Base-by-base conservation (phyloP, 1,140 invertebrate genomes). In the Drosophila ercepeae region DNA sequence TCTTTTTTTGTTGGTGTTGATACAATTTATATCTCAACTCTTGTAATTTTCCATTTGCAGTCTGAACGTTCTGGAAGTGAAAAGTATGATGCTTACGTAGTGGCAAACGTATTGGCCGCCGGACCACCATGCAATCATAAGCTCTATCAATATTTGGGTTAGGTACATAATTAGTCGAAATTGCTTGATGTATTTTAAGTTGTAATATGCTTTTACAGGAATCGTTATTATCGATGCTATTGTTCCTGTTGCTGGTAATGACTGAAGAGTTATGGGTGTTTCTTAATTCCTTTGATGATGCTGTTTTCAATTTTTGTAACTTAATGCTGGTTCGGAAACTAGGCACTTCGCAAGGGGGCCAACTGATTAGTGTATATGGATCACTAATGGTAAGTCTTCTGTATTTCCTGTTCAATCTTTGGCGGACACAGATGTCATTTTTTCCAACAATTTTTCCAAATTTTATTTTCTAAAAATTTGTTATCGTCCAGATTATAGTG, bases 1-100 rank as follows among this genome's bases (percentile, higher is more conserved):
- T 65, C 36, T 58, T 21, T 27, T 61, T 63, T 42, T 73, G 68
- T 16, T 78, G 64, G 29, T 76, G 27, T 16, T 84, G 83, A 32
- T 32, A 32, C 61, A 82, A 49, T 54, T 74, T 70, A 27, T 63
- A 53, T 9, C 79, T 81, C 51, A 89, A 54, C 49, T 89, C 75
- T 27, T 78, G 75, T 42, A 90, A 50, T 53, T 89, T 89, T 45
- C 82, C 76, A 13, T 83, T 83, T 19, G 89, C 82, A 13, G 89
- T 91, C 54, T 91, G 82, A 91, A 79, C 93, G 21, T 93, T 94
- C 91, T 94, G 94, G 60, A 94, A 95, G 77, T 94, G 94, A 77
- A 94, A 94, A 79, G 94, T 94, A 89, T 94, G 94, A 90, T 94
- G 93, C 89, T 95, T 95, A 82, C 94, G 94, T 19, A 95, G 74